phyloP scores from a whole-genome alignment of 1,140 invertebrate genomes.

The Hyphantria cunea region DNA sequence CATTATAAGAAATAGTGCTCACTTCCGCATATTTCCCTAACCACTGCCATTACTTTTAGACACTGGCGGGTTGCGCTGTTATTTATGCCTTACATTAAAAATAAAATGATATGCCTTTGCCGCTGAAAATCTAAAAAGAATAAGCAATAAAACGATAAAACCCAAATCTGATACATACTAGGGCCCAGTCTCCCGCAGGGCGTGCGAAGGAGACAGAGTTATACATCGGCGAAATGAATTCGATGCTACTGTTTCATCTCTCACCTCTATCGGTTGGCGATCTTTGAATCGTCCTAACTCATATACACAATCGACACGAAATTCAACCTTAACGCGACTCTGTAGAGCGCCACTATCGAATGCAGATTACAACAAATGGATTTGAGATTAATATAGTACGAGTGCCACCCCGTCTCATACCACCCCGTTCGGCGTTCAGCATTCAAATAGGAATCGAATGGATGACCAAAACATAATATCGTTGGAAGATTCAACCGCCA shows the following conservation, averaged over 20 bases:
- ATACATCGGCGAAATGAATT: slow-evolving; percentile 75
- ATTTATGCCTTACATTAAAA: slow-evolving; percentile 80
- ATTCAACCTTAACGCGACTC: slow-evolving; percentile 59
- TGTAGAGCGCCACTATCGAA: slow-evolving; percentile 59
- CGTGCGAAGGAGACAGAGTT: slow-evolving; percentile 64
- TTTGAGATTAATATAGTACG: slow-evolving; percentile 81
- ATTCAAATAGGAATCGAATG: slow-evolving; percentile 82
- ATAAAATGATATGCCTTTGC: slow-evolving; percentile 80
- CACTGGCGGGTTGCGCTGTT: slow-evolving; percentile 66
- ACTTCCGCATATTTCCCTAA: slow-evolving; percentile 70
- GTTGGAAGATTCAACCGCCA: slow-evolving; percentile 77
- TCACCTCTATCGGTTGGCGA: slow-evolving; percentile 77
- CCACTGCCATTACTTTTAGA: slow-evolving; percentile 68
- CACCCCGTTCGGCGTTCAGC: slow-evolving; percentile 76
- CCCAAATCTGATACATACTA: slow-evolving; percentile 82
- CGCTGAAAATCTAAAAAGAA: slow-evolving; percentile 82
- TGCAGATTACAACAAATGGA: slow-evolving; percentile 78
- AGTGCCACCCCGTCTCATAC: slow-evolving; percentile 75
- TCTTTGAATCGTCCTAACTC: slow-evolving; percentile 78
- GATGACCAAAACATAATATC: slow-evolving; percentile 82
- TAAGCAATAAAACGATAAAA: slow-evolving; percentile 82
- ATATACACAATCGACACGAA: slow-evolving; percentile 58
- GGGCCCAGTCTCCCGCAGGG: slow-evolving; percentile 72
- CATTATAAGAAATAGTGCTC: slow-evolving; percentile 55
- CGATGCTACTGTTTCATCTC: slow-evolving; percentile 81